Base-by-base conservation (phyloP, 2,113 vertebrate genomes). In the Ramphastos sulfuratus region DNA sequence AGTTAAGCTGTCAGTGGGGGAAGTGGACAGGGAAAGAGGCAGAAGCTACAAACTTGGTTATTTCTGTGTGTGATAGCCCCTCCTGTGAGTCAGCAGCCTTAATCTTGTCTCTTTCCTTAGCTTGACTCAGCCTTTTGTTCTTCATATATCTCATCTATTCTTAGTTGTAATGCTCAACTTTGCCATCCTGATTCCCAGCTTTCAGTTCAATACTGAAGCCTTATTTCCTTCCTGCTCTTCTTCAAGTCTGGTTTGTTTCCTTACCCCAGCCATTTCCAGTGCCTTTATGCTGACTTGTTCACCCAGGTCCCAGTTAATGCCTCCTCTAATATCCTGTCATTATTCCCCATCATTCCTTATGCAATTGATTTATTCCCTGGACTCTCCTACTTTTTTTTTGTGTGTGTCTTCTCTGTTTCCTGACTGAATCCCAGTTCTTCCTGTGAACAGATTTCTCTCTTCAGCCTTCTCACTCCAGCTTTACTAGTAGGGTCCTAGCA, bases 171-270 rank as follows among this genome's bases (percentile, higher is more conserved):
- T 78, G 93, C 44, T 87, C 39, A 82, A 8, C 20, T 75, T 85
- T 50, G 12, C 75, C n/a, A 79, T 79, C 25, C 48, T 73, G 48
- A 79, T 84, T 91, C 20, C 50, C 17, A 67, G 28, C 30, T 82
- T 52, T 7, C n/a, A 86, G 30, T 81, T 93, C 54, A 80, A 73
- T 77, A 85, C 3, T 87, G 24, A 85, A 85, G 37, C 74, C 52
- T 74, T 81, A 25, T 28, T 96, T 95, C 79, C 79, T 93, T 93
- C 71, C 79, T 85, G 23, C 52, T 21, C 30, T 65, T 1, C 30
- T 76, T 85, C 59, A 87, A 28, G 85, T 82, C 88, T 90, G 30
- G 75, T 80, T 92, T 88, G 21, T 67, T 95, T 95, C 83, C 83
- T 86, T 92, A 48, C 37, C n/a, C 9, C 44, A 72, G 2, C 10